phyloP scores from a whole-genome alignment of 1,140 invertebrate genomes.

The Caenorhabditis briggsae region DNA sequence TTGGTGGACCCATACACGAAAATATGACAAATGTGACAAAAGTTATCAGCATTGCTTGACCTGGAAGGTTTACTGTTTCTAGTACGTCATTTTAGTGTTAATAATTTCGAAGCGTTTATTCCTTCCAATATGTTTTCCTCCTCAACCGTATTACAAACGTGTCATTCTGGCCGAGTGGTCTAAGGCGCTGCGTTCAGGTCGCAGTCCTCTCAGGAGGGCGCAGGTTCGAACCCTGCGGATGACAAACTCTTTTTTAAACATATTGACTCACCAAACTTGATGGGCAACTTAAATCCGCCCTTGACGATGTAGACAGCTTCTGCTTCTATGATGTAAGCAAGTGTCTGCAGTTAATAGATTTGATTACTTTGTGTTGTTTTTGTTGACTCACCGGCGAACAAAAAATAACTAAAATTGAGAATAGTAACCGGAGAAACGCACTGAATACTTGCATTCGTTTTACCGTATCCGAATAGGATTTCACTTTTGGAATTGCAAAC shows the following conservation, averaged over 20 bases:
- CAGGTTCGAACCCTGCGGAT: slow-evolving; percentile 75
- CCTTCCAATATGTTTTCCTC: too few species aligned
- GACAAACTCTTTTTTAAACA: too few species aligned
- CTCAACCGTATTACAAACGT: too few species aligned
- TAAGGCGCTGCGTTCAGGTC: slow-evolving; percentile 93
- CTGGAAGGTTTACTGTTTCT: neutral
- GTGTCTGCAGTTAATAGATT: neutral
- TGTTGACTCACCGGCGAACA: slow-evolving; percentile 15
- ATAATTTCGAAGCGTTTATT: too few species aligned
- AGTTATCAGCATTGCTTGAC: neutral
- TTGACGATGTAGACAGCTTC: slow-evolving; percentile 33
- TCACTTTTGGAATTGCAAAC: neutral
- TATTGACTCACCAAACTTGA: slow-evolving; percentile 20
- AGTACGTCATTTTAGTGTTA: too few species aligned
- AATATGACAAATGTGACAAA: slow-evolving; percentile 42
- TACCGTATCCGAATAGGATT: slow-evolving; percentile 3
- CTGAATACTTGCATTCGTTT: slow-evolving; percentile 9
- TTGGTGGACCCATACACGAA: slow-evolving; percentile 15
- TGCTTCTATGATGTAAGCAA: slow-evolving; percentile 12
- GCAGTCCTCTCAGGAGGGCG: slow-evolving; percentile 82
- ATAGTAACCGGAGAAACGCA: neutral
- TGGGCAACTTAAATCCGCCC: slow-evolving; percentile 11
- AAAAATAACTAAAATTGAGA: slow-evolving; percentile 28
- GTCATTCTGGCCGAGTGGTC: slow-evolving; percentile 87
- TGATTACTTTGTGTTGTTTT: neutral